Evolutionary conservation across 1,140 invertebrate genomes (phyloP).

Genomic region (Zaprionus gabonicus): DNA sequence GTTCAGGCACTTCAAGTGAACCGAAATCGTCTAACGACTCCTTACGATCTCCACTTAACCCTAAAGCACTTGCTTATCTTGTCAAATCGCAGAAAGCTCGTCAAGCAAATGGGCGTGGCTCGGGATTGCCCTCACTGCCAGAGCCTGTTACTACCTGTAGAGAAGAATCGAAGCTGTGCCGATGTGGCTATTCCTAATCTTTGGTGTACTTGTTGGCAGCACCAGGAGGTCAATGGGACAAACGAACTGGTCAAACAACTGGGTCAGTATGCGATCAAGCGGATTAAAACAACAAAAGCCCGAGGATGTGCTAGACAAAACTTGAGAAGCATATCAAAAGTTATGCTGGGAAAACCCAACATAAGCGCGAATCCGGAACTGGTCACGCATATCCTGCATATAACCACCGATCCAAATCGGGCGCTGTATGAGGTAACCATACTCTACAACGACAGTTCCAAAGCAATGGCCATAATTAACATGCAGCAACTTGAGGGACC

Average conservation of each 20-base stretch:
- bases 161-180: conserved; percentile 88
- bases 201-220: conserved; percentile 89
- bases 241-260: background rate
- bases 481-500: background rate
- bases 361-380: background rate
- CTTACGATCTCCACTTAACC: conserved; percentile 92
- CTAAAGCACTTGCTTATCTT: conserved; percentile 83
- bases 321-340: background rate
- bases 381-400: background rate
- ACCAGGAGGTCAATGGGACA: background rate
- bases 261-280: background rate
- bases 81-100: conserved; percentile 78
- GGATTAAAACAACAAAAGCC: background rate
- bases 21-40: conserved; percentile 90
- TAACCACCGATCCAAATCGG: background rate
- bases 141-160: conserved; percentile 88
- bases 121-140: conserved; percentile 87
- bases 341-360: background rate
- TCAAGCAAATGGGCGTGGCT: conserved; percentile 55
- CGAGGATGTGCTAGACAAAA: background rate
- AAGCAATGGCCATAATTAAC: background rate
- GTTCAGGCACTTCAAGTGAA: conserved; percentile 89
- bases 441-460: background rate
- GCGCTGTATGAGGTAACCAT: background rate
- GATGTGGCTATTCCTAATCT: conserved; percentile 89